Evolutionary conservation across 2,797 vertebrate species (phyloP).

Genomic region (Cyclopterus lumpus): DNA sequence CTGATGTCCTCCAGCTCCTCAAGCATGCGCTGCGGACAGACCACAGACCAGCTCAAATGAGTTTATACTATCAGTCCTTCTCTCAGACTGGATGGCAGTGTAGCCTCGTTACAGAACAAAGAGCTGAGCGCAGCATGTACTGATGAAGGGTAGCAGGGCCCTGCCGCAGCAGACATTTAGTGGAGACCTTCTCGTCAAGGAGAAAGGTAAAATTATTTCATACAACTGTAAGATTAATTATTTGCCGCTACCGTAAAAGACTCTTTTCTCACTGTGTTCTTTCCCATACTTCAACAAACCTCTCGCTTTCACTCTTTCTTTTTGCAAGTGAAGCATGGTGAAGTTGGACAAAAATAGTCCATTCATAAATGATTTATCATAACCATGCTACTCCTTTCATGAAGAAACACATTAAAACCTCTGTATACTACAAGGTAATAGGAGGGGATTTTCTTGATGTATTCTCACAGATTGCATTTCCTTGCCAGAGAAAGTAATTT

Average conservation of each 20-base stretch:
- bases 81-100: conserved; percentile 6
- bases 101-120: conserved; percentile 37
- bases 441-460: conserved; percentile 12
- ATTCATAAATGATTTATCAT: conserved; percentile 14
- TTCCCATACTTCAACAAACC: neutral
- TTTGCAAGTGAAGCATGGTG: neutral
- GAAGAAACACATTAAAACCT: neutral
- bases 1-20: conserved; percentile 90
- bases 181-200: conserved; percentile 30
- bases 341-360: neutral
- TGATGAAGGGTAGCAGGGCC: conserved; percentile 33
- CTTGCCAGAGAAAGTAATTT: conserved; percentile 22
- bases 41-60: neutral
- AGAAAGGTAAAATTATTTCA: conserved; percentile 14
- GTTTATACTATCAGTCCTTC: conserved; percentile 18
- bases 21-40: conserved; percentile 83
- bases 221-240: conserved; percentile 12
- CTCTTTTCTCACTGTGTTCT: conserved; percentile 1
- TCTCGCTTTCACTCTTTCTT: neutral
- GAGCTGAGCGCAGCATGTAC: conserved; percentile 25
- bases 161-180: conserved; percentile 28
- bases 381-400: neutral
- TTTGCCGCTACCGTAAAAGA: conserved; percentile 1
- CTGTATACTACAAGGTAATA: conserved; percentile 2
- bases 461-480: conserved; percentile 11